Evolutionary conservation across 2,888 invertebrate species (phyloP), one percentile per base, ranked within the genome.

Genomic region (Nomada fabriciana): DNA sequence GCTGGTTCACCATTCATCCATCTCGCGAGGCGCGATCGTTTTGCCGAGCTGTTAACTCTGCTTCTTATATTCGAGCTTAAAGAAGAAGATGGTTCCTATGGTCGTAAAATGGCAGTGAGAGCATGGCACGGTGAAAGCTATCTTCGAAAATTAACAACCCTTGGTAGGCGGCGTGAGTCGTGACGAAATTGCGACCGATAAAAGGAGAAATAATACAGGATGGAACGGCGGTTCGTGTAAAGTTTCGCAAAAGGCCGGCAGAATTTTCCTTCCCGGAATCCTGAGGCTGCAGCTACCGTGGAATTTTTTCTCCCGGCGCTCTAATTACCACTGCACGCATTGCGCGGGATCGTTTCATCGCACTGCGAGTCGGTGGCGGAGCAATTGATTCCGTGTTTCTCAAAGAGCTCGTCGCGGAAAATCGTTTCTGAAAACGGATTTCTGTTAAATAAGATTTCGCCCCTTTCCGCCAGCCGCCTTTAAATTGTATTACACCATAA

Each of bases 1-100:
- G 81, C 82, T 83, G 83, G 83, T 87, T 87, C 87, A 80, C 85
- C 82, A n/a, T n/a, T n/a, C n/a, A n/a, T n/a, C 85, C 80, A 76
- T 80, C 78, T 82, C 81, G 53, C 13, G 73, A 70, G 78, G 79
- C 76, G 75, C 57, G 70, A 80, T 70, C 64, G 77, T 83, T 80
- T 85, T 76, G 85, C 78, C 84, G 76, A 68, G 80, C 77, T 77
- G 82, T 84, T 86, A 82, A 47, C 47, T 70, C 5, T 11, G n/a
- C n/a, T 50, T 13, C 50, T 20, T 53, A n/a, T n/a, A 53, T 7
- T 53, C 53, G 53, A 53, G 53, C n/a, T 20, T 53, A n/a, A 53
- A 20, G 20, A 20, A 29, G 13, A 52, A 9, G 20, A n/a, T 2
- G 52, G 25, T 65, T 47, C 64, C 42, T 76, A 68, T 78, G 78